phyloP scores from a whole-genome alignment of 2,888 invertebrate species.

The Drosophila macrothrix region DNA sequence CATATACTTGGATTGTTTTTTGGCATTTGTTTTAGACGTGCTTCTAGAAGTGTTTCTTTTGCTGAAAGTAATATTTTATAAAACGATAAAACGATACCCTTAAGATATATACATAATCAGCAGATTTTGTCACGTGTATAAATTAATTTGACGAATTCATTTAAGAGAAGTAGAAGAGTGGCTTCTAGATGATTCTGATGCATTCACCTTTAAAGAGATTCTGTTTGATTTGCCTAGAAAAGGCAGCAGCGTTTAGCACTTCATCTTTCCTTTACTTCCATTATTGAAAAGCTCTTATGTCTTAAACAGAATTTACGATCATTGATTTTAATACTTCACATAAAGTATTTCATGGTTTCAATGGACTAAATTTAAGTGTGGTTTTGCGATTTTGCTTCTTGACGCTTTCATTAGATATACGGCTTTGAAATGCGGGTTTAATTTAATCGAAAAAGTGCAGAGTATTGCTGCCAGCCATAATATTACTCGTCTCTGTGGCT shows the following conservation, averaged over 20 bases:
- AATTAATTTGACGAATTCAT: neutral
- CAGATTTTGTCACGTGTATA: neutral
- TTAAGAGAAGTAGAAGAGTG: too few species aligned
- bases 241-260: neutral
- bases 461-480: constrained; percentile 17
- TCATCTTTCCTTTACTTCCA: neutral
- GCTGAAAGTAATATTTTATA: neutral
- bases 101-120: neutral
- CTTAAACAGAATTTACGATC: neutral
- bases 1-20: neutral
- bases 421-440: neutral
- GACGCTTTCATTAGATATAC: neutral
- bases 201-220: neutral
- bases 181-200: neutral
- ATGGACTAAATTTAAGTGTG: neutral
- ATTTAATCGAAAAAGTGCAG: constrained; percentile 4
- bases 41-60: neutral
- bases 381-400: neutral
- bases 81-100: neutral
- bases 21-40: neutral
- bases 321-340: neutral
- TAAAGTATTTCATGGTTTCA: neutral
- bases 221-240: neutral
- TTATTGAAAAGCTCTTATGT: neutral
- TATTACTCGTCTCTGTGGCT: constrained; percentile 1